Evolutionary conservation across 2,797 vertebrate genomes (phyloP).

Genomic region (Tapirus indicus): DNA sequence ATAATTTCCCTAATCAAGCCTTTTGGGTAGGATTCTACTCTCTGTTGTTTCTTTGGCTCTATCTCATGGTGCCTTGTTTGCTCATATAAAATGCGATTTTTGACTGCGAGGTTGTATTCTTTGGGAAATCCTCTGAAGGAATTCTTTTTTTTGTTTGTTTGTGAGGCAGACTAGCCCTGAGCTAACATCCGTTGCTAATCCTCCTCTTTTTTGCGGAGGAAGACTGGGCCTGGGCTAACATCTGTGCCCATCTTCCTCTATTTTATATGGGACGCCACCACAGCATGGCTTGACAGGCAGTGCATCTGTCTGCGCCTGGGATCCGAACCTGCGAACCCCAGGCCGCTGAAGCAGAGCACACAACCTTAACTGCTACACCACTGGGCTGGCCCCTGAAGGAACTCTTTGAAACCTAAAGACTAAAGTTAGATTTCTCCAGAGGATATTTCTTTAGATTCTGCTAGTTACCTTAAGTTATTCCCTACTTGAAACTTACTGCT

Average conservation of each 20-base stretch:
- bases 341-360: no score
- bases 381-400: not conserved
- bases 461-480: not conserved
- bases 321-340: no score
- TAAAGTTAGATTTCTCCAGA: not conserved
- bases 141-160: not conserved
- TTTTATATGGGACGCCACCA: no score
- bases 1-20: not conserved
- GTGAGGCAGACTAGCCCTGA: no score
- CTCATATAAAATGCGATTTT: not conserved
- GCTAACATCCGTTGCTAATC: no score
- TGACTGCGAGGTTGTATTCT: not conserved
- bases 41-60: not conserved
- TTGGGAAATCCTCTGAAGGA: not conserved
- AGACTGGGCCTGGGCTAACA: no score
- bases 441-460: not conserved
- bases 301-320: no score
- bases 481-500: not conserved
- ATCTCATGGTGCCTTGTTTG: not conserved
- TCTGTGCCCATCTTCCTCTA: no score
- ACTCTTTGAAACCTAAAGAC: not conserved
- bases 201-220: no score
- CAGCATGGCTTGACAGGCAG: no score
- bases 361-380: no score
- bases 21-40: not conserved